Base-by-base conservation (phyloP, 2,797 vertebrate genomes). In the Phataginus tricuspis region DNA sequence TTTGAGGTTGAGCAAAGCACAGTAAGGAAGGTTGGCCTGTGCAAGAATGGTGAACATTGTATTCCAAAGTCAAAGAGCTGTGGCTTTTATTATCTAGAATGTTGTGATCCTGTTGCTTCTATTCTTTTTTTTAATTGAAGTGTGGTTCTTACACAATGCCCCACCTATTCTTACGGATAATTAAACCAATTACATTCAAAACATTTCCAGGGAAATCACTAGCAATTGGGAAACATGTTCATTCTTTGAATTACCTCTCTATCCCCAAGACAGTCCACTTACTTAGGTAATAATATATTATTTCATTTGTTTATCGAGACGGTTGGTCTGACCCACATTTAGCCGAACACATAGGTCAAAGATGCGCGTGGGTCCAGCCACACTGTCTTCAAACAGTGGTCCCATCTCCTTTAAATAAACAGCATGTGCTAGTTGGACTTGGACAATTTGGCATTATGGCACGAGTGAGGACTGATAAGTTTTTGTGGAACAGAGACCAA, bases 181-280 rank as follows among this genome's bases (percentile, higher is more conserved):
- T n/a, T 91, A 85, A 87, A 31, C 55, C 42, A 86, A 84, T 45
- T 86, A 59, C 45, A 72, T 93, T 96, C 74, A 83, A 74, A 74
- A 57, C 21, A 72, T 92, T 71, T 92, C 25, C 83, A 72, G 25
- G 75, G 39, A 31, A 90, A 63, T 82, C 78, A 42, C 21, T 66
- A 63, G 53, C 42, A 84, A 82, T 84, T 42, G 27, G 10, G 34
- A 95, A 79, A 74, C 49, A 78, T n/a, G 18, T 37, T 57, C 29
- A 55, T 29, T 74, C 57, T 92, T 71, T 12, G 23, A 68, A 87
- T 68, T 86, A 31, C 51, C 29, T 34, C 91, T 93, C 84, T 63
- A 39, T 74, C n/a, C 78, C 49, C 16, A 45, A 68, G 77, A 72
- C 3, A 92, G 45, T 59, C 14, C 5, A 82, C 75, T 64, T 78